Conservation (phyloP, 2,888 invertebrate genomes). For the Acrobasis consociella region DNA sequence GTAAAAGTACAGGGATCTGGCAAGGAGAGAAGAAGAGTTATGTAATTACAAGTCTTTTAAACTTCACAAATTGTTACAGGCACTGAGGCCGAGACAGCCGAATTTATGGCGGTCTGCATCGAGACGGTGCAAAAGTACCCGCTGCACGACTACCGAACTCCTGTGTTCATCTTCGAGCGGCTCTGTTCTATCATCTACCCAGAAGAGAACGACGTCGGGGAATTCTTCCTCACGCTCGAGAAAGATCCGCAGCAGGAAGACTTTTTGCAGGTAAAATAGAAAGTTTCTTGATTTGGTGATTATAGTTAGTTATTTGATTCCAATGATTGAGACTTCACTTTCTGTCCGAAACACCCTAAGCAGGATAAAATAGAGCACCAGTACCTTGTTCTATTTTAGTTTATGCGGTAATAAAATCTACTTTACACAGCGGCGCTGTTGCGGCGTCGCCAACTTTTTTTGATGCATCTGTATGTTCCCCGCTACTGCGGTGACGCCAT, state of each 20-base stretch:
- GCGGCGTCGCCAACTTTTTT: too few species aligned
- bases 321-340: too few species aligned
- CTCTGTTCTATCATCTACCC: constrained; percentile 98
- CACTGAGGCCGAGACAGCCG: constrained; percentile 97
- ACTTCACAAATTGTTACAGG: constrained; percentile 68
- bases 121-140: constrained; percentile 97
- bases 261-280: constrained; percentile 89
- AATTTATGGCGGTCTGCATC: constrained; percentile 98
- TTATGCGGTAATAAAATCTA: too few species aligned
- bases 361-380: too few species aligned
- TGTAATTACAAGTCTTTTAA: neutral
- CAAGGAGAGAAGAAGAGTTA: too few species aligned
- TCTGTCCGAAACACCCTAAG: too few species aligned
- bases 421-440: too few species aligned
- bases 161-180: constrained; percentile 98
- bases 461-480: too few species aligned
- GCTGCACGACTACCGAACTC: constrained; percentile 95
- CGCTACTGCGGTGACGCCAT: too few species aligned
- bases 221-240: constrained; percentile 97
- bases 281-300: constrained; percentile 4
- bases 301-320: too few species aligned
- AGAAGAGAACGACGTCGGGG: constrained; percentile 97
- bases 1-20: too few species aligned
- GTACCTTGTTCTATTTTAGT: too few species aligned
- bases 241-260: constrained; percentile 99